Evolutionary conservation across 2,797 vertebrate species (phyloP).

Genomic region (Mormyrus proboscirostris): DNA sequence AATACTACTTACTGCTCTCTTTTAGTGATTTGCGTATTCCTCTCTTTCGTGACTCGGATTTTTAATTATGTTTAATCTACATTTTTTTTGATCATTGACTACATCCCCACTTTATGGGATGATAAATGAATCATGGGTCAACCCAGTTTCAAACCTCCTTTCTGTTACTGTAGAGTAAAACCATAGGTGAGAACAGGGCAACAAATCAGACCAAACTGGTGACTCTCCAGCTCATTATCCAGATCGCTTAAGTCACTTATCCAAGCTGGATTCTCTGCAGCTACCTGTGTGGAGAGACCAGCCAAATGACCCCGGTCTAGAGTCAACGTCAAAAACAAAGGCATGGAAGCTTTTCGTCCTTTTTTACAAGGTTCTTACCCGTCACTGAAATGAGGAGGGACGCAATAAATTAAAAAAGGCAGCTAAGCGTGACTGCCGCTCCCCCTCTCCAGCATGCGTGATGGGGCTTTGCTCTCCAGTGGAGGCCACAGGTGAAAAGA

Average conservation of each 20-base stretch:
- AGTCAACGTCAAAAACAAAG: not conserved
- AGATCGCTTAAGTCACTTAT: not conserved
- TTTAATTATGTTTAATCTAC: not conserved
- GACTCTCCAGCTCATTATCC: not conserved
- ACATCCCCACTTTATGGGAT: not conserved
- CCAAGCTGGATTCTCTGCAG: not conserved
- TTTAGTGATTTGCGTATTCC: not conserved
- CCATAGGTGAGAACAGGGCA: not conserved
- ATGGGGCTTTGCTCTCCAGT: not conserved
- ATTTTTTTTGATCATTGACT: not conserved
- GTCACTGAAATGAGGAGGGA: not conserved
- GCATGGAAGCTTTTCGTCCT: not conserved
- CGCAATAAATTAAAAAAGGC: slow-evolving; percentile 2
- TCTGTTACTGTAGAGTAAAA: not conserved
- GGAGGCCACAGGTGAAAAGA: not conserved
- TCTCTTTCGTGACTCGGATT: not conserved
- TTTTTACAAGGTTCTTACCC: not conserved
- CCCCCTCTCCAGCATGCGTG: not conserved
- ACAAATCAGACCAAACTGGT: not conserved
- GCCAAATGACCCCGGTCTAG: not conserved
- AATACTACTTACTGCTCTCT: not conserved
- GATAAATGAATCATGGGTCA: not conserved
- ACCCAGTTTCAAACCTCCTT: not conserved
- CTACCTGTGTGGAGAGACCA: not conserved
- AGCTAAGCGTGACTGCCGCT: not conserved